Evolutionary conservation across 2,113 vertebrate species (phyloP).

Genomic region (Notarius lentiginosus): DNA sequence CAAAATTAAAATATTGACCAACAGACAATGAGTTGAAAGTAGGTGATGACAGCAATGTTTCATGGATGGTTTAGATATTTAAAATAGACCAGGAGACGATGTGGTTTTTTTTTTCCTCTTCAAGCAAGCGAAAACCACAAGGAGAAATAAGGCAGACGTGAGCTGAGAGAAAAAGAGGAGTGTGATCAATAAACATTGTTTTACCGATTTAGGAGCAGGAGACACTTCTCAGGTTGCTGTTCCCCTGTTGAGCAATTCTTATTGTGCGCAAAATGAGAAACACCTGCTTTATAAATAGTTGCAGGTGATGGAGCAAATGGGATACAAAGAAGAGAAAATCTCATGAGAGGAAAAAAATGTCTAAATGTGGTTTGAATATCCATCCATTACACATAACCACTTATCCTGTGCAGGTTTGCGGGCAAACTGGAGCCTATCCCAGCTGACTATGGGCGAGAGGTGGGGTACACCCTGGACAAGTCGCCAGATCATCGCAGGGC

Average conservation of each 20-base stretch:
- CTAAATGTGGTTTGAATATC: not conserved
- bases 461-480: too few relatives aligned
- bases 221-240: not conserved
- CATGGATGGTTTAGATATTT: slow-evolving; percentile 13
- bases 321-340: not conserved
- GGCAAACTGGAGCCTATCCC: too few relatives aligned
- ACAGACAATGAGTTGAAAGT: not conserved
- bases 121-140: not conserved
- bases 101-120: not conserved
- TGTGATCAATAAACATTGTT: too few relatives aligned
- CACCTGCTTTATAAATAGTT: not conserved
- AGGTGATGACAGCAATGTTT: slow-evolving; percentile 8
- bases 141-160: not conserved
- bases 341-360: not conserved
- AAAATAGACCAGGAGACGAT: slow-evolving; percentile 18
- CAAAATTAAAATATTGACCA: slow-evolving; percentile 8
- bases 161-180: not conserved
- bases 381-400: too few relatives aligned
- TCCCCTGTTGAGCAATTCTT: not conserved
- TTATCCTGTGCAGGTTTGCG: too few relatives aligned
- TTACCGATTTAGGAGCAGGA: not conserved
- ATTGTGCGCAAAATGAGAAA: not conserved
- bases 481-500: too few relatives aligned
- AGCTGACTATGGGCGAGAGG: too few relatives aligned
- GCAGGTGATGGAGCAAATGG: not conserved